Conservation (phyloP, 2,888 invertebrate species). For the Tholera decimalis region DNA sequence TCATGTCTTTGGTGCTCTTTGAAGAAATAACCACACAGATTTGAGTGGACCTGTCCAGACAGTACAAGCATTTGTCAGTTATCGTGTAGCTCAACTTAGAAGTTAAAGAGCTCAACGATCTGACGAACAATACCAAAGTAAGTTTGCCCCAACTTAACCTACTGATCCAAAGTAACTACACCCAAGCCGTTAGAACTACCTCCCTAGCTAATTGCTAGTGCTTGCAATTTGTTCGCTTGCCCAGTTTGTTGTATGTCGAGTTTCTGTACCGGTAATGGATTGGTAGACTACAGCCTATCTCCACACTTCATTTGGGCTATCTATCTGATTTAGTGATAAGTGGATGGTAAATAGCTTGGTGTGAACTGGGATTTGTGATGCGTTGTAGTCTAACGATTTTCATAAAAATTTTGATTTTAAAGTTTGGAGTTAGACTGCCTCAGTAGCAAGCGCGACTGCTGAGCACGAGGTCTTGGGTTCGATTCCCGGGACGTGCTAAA, state of each 20-base stretch:
- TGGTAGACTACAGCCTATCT: constrained; percentile 61
- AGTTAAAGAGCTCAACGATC: no score
- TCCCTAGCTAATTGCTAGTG: constrained; percentile 70
- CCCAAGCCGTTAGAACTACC: constrained; percentile 58
- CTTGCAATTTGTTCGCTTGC: constrained; percentile 71
- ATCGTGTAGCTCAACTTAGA: no score
- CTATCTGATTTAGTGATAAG: constrained; percentile 55
- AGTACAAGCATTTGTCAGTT: no score
- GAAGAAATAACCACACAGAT: no score
- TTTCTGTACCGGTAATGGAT: constrained; percentile 64
- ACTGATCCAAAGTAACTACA: constrained; percentile 47
- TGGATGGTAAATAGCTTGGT: constrained; percentile 35
- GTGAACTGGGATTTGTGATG: constrained; percentile 19
- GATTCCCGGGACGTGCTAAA: no score
- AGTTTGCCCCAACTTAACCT: constrained; percentile 8
- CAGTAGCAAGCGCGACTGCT: no score
- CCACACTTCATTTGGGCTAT: constrained; percentile 54
- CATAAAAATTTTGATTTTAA: not conserved
- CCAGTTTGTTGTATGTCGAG: constrained; percentile 61
- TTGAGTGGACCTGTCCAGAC: no score
- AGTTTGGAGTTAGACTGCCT: no score
- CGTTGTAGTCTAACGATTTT: not conserved
- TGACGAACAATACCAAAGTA: no score
- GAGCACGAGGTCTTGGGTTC: no score
- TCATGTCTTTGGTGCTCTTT: no score